Evolutionary conservation across 2,888 invertebrate genomes (phyloP).

Genomic region (Aphidius colemani): DNA sequence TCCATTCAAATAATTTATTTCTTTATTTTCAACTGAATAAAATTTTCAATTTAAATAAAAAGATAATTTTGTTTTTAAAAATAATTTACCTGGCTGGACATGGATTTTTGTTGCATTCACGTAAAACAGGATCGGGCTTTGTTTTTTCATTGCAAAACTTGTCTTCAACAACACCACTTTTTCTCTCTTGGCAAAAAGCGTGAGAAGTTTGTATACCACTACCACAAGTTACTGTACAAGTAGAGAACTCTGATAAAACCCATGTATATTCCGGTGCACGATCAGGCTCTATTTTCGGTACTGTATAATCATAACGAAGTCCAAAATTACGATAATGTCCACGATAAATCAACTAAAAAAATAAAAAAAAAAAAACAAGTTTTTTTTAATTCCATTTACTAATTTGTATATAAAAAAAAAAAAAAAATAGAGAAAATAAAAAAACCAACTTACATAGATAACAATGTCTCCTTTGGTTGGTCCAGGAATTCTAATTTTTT

Average conservation of each 20-base stretch:
- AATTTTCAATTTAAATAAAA: no score
- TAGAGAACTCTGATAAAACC: slow-evolving; percentile 80
- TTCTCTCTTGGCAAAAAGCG: slow-evolving; percentile 67
- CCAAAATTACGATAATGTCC: slow-evolving; percentile 76
- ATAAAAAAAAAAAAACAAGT: background rate
- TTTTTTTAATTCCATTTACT: no score
- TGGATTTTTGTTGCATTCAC: slow-evolving; percentile 61
- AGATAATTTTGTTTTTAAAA: no score
- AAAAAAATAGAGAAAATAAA: background rate
- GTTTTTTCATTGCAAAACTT: slow-evolving; percentile 60
- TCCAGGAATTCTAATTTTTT: slow-evolving; percentile 67
- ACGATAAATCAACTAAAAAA: slow-evolving; percentile 48
- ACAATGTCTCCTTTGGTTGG: slow-evolving; percentile 67
- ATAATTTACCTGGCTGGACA: slow-evolving; percentile 61
- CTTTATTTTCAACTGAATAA: background rate
- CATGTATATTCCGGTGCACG: slow-evolving; percentile 71
- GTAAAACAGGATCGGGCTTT: slow-evolving; percentile 57
- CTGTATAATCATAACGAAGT: slow-evolving; percentile 82
- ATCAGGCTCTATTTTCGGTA: slow-evolving; percentile 67
- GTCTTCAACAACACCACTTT: slow-evolving; percentile 67
- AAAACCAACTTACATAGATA: slow-evolving; percentile 63
- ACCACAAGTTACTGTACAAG: slow-evolving; percentile 79
- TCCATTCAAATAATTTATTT: background rate
- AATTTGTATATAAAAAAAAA: background rate
- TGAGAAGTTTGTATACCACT: slow-evolving; percentile 70